Evolutionary conservation across 2,113 vertebrate genomes (phyloP).

Genomic region (Phrynosoma platyrhinos): DNA sequence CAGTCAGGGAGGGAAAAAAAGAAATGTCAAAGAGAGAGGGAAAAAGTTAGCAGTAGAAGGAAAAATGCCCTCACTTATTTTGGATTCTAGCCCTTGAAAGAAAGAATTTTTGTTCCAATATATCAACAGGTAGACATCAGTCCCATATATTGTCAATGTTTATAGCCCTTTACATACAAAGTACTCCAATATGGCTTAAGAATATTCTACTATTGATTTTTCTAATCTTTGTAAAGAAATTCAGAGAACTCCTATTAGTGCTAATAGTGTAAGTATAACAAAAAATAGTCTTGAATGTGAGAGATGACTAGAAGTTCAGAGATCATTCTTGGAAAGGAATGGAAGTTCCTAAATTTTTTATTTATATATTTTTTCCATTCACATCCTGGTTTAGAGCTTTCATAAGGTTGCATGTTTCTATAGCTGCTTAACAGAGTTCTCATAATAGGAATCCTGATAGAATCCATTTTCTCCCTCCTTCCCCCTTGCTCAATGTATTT

Average conservation of each 20-base stretch:
- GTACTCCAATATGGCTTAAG: not conserved
- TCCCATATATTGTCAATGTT: slow-evolving; percentile 1
- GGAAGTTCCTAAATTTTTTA: not conserved
- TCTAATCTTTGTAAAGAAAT: not conserved
- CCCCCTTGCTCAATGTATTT: not conserved
- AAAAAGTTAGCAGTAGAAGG: not conserved
- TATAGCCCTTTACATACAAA: slow-evolving; percentile 8
- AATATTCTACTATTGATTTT: not conserved
- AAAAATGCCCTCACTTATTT: not conserved
- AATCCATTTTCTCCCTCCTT: not conserved
- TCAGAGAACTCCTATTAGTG: not conserved
- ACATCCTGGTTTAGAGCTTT: not conserved
- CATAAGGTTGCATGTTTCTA: not conserved
- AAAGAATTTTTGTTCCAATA: no score
- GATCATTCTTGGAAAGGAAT: not conserved
- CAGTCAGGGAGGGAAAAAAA: not conserved
- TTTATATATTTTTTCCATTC: not conserved
- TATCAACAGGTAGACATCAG: no score
- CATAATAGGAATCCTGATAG: not conserved
- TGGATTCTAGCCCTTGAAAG: not conserved
- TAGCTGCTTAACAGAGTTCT: not conserved
- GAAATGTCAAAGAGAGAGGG: no score
- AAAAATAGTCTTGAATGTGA: not conserved
- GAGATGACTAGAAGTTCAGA: not conserved
- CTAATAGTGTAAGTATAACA: not conserved